Evolutionary conservation across 2,797 vertebrate species (phyloP).

Genomic region (Taenioides sp.): DNA sequence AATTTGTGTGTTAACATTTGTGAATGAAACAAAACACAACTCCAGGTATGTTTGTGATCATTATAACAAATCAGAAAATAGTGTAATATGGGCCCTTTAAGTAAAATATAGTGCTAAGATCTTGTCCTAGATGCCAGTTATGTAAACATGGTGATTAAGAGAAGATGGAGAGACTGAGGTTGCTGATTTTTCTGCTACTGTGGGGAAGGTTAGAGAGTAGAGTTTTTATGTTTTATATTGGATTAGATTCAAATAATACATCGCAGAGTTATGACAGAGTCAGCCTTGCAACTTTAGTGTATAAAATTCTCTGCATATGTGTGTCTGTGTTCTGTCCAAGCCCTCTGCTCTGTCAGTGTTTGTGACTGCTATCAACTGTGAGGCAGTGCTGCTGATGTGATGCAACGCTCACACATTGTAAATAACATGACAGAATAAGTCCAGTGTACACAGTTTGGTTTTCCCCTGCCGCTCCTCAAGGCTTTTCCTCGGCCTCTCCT

Average conservation of each 20-base stretch:
- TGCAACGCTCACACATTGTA: slow-evolving; percentile 8
- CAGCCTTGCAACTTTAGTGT: no score
- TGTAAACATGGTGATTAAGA: neutral
- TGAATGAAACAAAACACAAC: no score
- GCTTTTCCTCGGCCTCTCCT: neutral
- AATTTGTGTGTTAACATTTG: no score
- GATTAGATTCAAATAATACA: neutral
- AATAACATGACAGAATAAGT: slow-evolving; percentile 6
- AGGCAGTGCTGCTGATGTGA: slow-evolving; percentile 6
- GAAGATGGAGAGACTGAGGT: neutral
- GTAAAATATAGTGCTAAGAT: neutral
- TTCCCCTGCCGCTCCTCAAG: neutral
- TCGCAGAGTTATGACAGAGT: neutral
- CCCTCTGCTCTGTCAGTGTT: neutral
- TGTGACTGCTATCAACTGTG: slow-evolving; percentile 7
- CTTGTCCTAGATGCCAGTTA: neutral
- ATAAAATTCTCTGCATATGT: neutral
- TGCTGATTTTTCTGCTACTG: neutral
- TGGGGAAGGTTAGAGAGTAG: neutral
- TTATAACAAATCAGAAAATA: no score
- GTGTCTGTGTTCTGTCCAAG: slow-evolving; percentile 3
- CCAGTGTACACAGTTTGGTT: neutral
- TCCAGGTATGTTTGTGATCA: no score
- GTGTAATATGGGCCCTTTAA: no score
- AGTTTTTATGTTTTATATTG: no score